Percentiles rank a stretch among this genome's conserved stretches.
These are phyloP conservation scores for Potamarius usumacintae DNA, from an alignment of 2,113 vertebrate genomes.

Conservation along the genomic window DNA sequence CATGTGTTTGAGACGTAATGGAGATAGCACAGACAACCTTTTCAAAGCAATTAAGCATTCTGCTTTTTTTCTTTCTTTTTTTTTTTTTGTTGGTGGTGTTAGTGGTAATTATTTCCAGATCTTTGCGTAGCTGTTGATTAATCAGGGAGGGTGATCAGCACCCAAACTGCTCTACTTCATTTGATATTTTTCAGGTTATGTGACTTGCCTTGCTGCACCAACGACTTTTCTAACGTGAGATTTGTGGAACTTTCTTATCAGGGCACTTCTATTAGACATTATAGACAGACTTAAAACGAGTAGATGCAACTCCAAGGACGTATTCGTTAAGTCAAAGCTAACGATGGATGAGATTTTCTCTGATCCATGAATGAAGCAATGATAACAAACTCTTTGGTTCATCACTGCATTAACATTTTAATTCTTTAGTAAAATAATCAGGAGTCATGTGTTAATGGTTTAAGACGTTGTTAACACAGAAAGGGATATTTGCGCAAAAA, in stretches of 20 bases:
- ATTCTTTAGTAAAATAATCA: not conserved
- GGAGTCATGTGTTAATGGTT: not conserved
- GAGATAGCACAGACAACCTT: slow-evolving; percentile 62
- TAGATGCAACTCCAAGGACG: slow-evolving; percentile 3
- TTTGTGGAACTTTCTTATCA: slow-evolving; percentile 37
- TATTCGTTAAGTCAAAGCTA: not conserved
- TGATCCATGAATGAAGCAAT: not conserved
- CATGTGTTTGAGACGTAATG: slow-evolving; percentile 62
- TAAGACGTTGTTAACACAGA: not conserved
- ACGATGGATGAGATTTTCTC: not conserved
- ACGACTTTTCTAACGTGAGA: slow-evolving; percentile 31
- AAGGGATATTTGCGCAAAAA: not conserved
- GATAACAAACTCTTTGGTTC: not conserved
- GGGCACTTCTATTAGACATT: slow-evolving; percentile 24
- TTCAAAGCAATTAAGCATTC: not conserved
- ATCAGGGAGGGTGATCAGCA: slow-evolving; percentile 6
- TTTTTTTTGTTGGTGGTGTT: not conserved
- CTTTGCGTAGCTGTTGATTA: slow-evolving; percentile 33
- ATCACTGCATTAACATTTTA: not conserved
- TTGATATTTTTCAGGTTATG: slow-evolving; percentile 29
- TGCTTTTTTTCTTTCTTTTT: slow-evolving; percentile 9
- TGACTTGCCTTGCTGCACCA: slow-evolving; percentile 24
- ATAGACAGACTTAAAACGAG: not conserved
- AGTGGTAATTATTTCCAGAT: not conserved
- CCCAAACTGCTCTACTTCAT: slow-evolving; percentile 4